These are phyloP conservation scores for Lacanobia oleracea DNA, from an alignment of 2,888 invertebrate genomes.

Conservation along the genomic window DNA sequence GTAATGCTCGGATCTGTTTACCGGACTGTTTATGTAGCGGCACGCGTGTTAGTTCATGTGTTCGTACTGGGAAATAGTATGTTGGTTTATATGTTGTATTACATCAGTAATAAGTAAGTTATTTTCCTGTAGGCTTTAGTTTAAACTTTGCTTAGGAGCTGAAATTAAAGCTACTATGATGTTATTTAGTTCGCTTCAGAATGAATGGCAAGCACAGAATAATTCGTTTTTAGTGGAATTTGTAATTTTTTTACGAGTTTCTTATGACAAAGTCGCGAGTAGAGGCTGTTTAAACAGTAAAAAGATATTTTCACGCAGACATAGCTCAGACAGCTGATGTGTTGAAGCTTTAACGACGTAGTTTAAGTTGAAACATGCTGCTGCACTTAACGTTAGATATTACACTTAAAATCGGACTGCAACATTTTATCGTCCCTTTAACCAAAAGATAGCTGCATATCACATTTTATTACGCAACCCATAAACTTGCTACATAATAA, in stretches of 20 bases:
- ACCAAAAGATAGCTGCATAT: slow-evolving; percentile 19
- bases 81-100: slow-evolving; percentile 1
- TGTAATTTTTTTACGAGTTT: no score
- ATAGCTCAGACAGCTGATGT: no score
- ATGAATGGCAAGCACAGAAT: no score
- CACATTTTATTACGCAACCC: slow-evolving; percentile 40
- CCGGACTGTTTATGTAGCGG: slow-evolving; percentile 60
- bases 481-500: slow-evolving; percentile 30
- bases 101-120: slow-evolving; percentile 18
- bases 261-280: no score
- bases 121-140: background rate
- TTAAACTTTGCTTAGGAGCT: background rate
- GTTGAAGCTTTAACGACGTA: background rate
- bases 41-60: slow-evolving; percentile 49
- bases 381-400: background rate
- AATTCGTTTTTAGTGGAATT: no score
- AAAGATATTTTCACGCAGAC: no score
- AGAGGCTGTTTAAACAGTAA: no score
- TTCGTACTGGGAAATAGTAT: slow-evolving; percentile 26
- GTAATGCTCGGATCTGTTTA: slow-evolving; percentile 61
- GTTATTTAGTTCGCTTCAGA: no score
- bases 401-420: slow-evolving; percentile 4
- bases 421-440: background rate
- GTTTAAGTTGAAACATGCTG: background rate
- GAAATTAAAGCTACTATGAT: background rate